A percentile compares a stretch with the other conserved stretches of the same genome.
These are phyloP conservation scores for Cantharis rustica DNA, from an alignment of 2,888 invertebrate species.

Conservation along the genomic window DNA sequence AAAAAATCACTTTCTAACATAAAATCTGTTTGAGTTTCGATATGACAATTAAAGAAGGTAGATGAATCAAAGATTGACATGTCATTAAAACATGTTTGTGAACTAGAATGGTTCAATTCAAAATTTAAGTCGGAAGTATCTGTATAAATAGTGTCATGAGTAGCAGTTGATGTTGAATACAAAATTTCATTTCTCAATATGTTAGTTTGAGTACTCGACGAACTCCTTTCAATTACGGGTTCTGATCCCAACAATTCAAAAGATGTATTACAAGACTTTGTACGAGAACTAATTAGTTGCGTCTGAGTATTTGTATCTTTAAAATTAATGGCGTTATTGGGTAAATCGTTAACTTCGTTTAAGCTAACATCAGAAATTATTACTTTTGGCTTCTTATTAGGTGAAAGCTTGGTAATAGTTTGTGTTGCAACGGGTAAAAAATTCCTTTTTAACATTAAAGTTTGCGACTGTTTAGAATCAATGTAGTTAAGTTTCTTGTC, in stretches of 20 bases:
- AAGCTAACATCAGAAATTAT: constrained; percentile 26
- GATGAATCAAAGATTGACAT: constrained; percentile 43
- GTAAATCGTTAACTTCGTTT: constrained; percentile 2
- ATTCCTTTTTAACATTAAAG: constrained; percentile 32
- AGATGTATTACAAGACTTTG: constrained; percentile 50
- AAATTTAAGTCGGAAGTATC: constrained; percentile 45
- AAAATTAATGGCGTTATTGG: constrained; percentile 23
- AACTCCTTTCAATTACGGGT: constrained; percentile 39
- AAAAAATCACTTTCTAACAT: constrained; percentile 51
- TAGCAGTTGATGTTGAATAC: constrained; percentile 37
- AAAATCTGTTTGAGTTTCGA: constrained; percentile 66
- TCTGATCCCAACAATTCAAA: constrained; percentile 34
- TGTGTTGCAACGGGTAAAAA: constrained; percentile 52
- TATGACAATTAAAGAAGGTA: constrained; percentile 58
- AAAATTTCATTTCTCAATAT: constrained; percentile 30
- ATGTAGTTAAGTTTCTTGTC: constrained; percentile 10
- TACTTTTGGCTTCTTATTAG: constrained; percentile 38
- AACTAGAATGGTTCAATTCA: constrained; percentile 38
- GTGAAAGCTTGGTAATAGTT: constrained; percentile 51
- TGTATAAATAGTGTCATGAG: constrained; percentile 44
- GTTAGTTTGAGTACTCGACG: constrained; percentile 50
- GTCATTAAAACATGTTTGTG: constrained; percentile 38
- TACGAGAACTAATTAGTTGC: constrained; percentile 38
- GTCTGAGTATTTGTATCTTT: constrained; percentile 45
- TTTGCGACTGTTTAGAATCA: constrained; percentile 42